Evolutionary conservation across 2,888 invertebrate genomes (phyloP), one percentile per base, ranked within the genome.

Genomic region (Sarcophaga carnaria): DNA sequence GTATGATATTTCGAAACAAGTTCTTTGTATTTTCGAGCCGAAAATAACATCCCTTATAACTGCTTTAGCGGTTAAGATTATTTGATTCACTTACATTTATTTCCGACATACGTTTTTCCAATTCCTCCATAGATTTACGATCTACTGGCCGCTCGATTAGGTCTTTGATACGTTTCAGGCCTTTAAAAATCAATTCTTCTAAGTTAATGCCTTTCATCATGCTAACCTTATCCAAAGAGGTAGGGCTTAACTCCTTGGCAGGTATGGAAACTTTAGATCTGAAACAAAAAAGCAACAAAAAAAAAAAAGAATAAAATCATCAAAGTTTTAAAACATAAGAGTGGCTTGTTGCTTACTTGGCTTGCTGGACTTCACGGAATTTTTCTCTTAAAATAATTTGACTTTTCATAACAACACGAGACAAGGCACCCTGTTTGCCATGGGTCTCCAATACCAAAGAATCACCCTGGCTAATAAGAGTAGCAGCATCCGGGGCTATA

Each of bases 401-500:
- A 10, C 92, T 92, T 72, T 91, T 90, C 92, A 93, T 93, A 1
- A 93, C 93, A 10, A 92, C 88, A 10, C 93, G 92, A 2, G 94
- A 93, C 10, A 94, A 89, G 86, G 91, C 91, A 54, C 91, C 90
- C 80, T 92, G 91, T 84, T 92, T 93, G 59, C 93, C 93, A 92
- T 96, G 96, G n/a, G 95, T 95, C 63, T 94, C 95, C 92, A 96
- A 95, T 45, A 97, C 96, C 66, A 97, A 94, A 82, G 96, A 95
- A 93, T 97, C 97, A 0, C 97, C 97, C 91, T 95, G 95, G 22
- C 97, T 96, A 88, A 97, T 97, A 54, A 97, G 94, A 82, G 96
- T 95, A 8, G 97, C 97, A 84, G 96, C 96, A 92, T 96, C 96
- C 3, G 96, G 96, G 14, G 97, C 96, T 88, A 96, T 93, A 2